Evolutionary conservation across 2,113 vertebrate genomes (phyloP).

Genomic region (Galeopterus variegatus): DNA sequence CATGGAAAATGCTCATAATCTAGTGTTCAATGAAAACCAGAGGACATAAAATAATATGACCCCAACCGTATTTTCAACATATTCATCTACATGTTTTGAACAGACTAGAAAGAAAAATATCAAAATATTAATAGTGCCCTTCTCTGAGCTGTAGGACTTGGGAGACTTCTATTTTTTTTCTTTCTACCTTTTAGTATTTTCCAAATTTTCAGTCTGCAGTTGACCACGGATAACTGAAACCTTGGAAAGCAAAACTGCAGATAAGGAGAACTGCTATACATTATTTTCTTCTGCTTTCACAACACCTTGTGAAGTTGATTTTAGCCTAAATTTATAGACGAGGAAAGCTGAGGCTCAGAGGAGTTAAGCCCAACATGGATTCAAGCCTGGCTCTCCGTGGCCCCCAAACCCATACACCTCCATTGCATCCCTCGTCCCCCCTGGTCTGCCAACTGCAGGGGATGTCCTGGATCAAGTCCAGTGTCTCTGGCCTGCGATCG

Average conservation of each 20-base stretch:
- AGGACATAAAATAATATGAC: neutral
- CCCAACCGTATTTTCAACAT: neutral
- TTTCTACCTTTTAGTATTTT: conserved; percentile 36
- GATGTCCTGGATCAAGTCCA: neutral
- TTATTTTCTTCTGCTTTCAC: neutral
- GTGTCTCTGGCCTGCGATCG: neutral
- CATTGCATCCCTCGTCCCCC: rapidly evolving
- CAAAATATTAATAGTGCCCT: neutral
- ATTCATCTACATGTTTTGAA: neutral
- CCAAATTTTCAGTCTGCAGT: neutral
- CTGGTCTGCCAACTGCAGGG: neutral
- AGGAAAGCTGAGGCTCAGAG: conserved; percentile 5
- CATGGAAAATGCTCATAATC: neutral
- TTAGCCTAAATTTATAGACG: neutral
- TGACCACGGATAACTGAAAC: too few relatives aligned
- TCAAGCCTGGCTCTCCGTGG: neutral
- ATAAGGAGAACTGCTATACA: neutral
- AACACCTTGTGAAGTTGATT: neutral
- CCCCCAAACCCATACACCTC: neutral
- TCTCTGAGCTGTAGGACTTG: neutral
- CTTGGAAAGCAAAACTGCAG: too few relatives aligned
- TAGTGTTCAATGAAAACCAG: neutral
- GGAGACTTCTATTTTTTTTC: neutral
- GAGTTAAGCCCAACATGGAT: neutral
- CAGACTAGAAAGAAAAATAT: neutral